Evolutionary conservation across 1,140 invertebrate genomes (phyloP).

Genomic region (Heliothis virescens): DNA sequence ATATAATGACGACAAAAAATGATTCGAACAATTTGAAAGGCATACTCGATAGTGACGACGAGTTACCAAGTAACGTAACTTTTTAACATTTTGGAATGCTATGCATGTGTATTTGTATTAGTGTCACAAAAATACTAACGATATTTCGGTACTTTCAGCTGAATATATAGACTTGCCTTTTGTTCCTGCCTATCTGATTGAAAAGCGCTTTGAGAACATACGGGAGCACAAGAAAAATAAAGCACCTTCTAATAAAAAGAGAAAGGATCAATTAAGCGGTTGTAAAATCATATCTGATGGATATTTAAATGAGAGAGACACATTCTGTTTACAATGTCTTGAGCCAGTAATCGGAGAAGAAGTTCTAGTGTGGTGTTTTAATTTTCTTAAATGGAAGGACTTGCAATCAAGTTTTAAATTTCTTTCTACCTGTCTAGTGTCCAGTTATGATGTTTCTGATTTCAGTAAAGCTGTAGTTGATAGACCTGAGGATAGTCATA

Average conservation of each 20-base stretch:
- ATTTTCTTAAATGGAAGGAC: slow-evolving; percentile 60
- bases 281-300: slow-evolving; percentile 45
- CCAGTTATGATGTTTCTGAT: not conserved
- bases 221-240: not conserved
- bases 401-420: slow-evolving; percentile 54
- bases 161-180: slow-evolving; percentile 49
- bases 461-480: too few species aligned
- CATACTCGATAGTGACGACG: slow-evolving; percentile 63
- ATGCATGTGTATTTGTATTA: not conserved
- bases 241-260: slow-evolving; percentile 5
- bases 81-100: not conserved
- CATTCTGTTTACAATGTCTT: slow-evolving; percentile 56
- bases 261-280: slow-evolving; percentile 23
- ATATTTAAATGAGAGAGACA: slow-evolving; percentile 52
- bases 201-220: slow-evolving; percentile 53
- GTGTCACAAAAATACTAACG: slow-evolving; percentile 9
- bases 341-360: slow-evolving; percentile 25
- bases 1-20: not conserved
- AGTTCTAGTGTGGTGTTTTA: slow-evolving; percentile 59
- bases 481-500: too few species aligned
- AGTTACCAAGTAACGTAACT: slow-evolving; percentile 57
- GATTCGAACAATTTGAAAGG: slow-evolving; percentile 38
- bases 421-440: slow-evolving; percentile 55
- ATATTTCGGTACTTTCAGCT: slow-evolving; percentile 53
- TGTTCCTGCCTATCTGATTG: slow-evolving; percentile 57